Percentiles rank a stretch among this genome's conserved stretches.
phyloP scores from a whole-genome alignment of 53 echinoderm and acorn worm species.

The Actinopyga echinites region DNA sequence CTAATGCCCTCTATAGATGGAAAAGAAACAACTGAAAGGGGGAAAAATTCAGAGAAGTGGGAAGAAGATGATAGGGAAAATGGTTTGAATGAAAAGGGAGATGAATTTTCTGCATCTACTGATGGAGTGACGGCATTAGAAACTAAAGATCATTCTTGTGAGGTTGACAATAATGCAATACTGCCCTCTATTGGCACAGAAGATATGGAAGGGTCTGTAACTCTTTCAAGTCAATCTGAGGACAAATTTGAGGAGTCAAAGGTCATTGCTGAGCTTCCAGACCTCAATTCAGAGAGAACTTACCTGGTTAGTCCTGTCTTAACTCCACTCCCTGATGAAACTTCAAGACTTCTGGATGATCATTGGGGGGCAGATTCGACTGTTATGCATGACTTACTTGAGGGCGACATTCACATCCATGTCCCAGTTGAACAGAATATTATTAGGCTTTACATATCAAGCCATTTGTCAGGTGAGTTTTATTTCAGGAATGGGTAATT shows the following conservation, averaged over 20 bases:
- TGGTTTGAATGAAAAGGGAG: not conserved
- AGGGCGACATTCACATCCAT: constrained; percentile 58
- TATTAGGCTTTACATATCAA: constrained; percentile 76
- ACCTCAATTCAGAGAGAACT: not conserved
- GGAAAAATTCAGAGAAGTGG: not conserved
- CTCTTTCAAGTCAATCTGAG: not conserved
- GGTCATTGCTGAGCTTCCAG: not conserved
- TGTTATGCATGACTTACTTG: constrained; percentile 39
- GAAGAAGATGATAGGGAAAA: not conserved
- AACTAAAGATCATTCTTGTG: not conserved
- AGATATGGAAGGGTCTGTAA: not conserved
- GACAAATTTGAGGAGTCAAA: not conserved
- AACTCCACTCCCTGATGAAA: constrained; percentile 12
- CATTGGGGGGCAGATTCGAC: constrained; percentile 49
- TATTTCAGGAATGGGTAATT: too few species aligned
- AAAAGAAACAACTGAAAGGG: not conserved
- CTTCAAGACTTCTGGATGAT: not conserved
- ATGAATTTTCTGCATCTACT: not conserved
- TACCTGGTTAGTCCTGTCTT: constrained; percentile 10
- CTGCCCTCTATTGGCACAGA: too few species aligned
- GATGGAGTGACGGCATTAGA: not conserved
- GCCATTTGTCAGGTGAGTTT: constrained; percentile 71
- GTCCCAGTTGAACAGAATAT: constrained; percentile 63
- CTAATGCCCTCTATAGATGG: not conserved
- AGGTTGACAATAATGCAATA: too few species aligned